Evolutionary conservation across 1,140 invertebrate genomes (phyloP).

Genomic region (Bombus difficillimus): DNA sequence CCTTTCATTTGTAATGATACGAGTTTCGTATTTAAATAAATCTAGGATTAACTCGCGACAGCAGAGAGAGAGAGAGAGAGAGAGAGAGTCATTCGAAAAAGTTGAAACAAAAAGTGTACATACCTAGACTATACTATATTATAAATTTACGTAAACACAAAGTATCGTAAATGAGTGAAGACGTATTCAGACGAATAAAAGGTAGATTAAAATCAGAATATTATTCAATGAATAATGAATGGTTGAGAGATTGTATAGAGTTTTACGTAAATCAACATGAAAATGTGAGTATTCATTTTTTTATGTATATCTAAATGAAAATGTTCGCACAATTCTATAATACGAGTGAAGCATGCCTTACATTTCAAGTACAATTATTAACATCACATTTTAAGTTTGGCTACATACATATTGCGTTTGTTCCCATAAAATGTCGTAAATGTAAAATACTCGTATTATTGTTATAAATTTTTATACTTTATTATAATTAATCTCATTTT

Average conservation of each 20-base stretch:
- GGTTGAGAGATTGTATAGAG: slow-evolving; percentile 75
- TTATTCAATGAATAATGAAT: slow-evolving; percentile 72
- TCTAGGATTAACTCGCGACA: background rate
- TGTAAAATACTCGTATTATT: background rate
- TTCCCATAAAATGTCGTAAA: background rate
- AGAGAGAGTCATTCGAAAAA: background rate
- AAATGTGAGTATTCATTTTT: slow-evolving; percentile 37
- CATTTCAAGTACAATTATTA: background rate
- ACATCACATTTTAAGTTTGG: background rate
- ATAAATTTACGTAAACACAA: background rate
- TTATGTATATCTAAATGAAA: background rate
- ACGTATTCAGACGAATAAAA: slow-evolving; percentile 59
- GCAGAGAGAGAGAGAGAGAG: too few relatives aligned
- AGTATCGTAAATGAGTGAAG: slow-evolving; percentile 58
- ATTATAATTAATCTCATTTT: slow-evolving; percentile 23
- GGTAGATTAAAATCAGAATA: slow-evolving; percentile 54
- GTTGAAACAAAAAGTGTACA: background rate
- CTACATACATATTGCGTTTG: too few relatives aligned
- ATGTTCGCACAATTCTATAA: background rate
- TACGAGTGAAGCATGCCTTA: background rate
- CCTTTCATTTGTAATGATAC: background rate
- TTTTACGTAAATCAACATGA: slow-evolving; percentile 64
- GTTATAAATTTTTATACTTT: slow-evolving; percentile 1
- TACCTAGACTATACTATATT: too few relatives aligned
- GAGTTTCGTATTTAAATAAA: background rate